Base-by-base conservation (phyloP, 2,113 vertebrate species). In the Harpagus bidentatus region DNA sequence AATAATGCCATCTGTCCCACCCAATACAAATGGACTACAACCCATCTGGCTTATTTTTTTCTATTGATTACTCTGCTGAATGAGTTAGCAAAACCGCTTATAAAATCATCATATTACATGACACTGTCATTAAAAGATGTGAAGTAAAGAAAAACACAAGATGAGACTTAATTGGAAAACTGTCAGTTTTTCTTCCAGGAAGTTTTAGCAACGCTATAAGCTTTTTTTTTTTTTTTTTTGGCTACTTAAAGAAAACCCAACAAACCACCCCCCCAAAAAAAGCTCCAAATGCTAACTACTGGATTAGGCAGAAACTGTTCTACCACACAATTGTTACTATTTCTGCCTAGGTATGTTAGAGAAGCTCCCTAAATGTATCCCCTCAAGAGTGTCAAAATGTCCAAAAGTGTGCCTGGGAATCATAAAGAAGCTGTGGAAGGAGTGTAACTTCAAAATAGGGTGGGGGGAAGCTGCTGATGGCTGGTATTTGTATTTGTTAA, bases 1-100 rank as follows among this genome's bases (percentile, higher is more conserved):
- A 98, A 97, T 98, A 98, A 97, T 96, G 93, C 98, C 98, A 98
- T 98, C 97, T 98, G 98, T 98, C 96, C 86, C 94, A 96, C 61
- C 94, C 97, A 98, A 98, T 98, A 98, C 92, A 98, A 98, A 97
- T 77, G 97, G 97, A 97, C 97, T 96, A 88, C 94, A 97, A 96
- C 92, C 97, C 98, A 98, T 97, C 96, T 97, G 97, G 97, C 97
- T 98, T 85, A 97, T 86, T 97, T 98, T 96, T 90, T 95, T 88
- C 89, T 97, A 97, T 98, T 97, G 97, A 98, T 98, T 97, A 98
- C 82, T 97, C 83, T 97, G 95, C 93, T 96, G 98, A 98, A 98
- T 98, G 97, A 98, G 93, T 93, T 95, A 97, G 97, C 91, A 97
- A 97, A 98, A 98, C 82, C 32, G 38, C 96, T 97, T 95, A 96